phyloP scores from a whole-genome alignment of 2,888 invertebrate species.

The Limnephilus auricula region DNA sequence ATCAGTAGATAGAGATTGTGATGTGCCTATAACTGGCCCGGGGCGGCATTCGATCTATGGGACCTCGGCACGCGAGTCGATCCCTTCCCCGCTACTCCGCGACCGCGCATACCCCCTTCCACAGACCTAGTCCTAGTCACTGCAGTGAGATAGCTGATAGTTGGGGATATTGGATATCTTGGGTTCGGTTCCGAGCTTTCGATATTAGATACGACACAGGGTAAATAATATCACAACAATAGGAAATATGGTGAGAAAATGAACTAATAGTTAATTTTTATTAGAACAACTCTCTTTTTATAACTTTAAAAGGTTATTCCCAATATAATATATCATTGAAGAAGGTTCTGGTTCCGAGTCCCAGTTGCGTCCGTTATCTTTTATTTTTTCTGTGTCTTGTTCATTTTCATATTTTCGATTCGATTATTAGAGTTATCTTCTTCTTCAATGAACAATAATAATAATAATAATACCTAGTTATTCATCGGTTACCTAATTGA shows the following conservation, averaged over 20 bases:
- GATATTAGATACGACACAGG: background rate
- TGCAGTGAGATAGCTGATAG: background rate
- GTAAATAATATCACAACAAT: background rate
- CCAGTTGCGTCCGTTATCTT: no score
- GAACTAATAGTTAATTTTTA: no score
- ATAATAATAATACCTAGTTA: no score
- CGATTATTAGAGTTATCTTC: no score
- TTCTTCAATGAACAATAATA: no score
- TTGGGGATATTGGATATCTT: background rate
- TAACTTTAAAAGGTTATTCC: no score
- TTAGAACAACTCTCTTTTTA: no score
- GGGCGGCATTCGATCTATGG: constrained; percentile 37
- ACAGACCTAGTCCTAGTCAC: background rate
- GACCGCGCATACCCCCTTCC: background rate
- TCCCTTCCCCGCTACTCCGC: background rate
- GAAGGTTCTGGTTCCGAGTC: no score
- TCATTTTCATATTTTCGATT: no score
- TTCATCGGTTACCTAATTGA: no score
- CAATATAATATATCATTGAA: no score
- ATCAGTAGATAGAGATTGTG: background rate
- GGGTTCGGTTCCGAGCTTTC: background rate
- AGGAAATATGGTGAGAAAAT: background rate
- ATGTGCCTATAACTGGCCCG: background rate
- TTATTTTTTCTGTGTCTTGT: no score
- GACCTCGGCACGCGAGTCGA: constrained; percentile 37